phyloP scores from a whole-genome alignment of 2,888 invertebrate species.

The Limulus polyphemus region DNA sequence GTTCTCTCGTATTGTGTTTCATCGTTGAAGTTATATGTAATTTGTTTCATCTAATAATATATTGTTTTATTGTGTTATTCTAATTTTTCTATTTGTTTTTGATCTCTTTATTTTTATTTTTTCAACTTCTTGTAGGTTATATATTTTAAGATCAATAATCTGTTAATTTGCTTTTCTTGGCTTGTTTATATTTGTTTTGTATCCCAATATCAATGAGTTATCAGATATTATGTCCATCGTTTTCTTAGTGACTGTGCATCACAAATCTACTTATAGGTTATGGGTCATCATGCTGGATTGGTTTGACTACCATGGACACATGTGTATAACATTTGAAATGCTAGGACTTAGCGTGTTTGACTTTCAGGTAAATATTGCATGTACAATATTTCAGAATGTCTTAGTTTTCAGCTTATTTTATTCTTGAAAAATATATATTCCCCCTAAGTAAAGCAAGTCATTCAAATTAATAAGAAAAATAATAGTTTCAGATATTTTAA shows the following conservation, averaged over 20 bases:
- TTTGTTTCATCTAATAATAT: too few relatives aligned
- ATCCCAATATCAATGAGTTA: too few relatives aligned
- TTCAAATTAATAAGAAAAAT: too few relatives aligned
- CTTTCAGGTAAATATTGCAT: conserved; percentile 64
- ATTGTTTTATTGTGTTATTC: too few relatives aligned
- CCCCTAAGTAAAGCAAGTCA: too few relatives aligned
- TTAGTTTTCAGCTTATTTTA: too few relatives aligned
- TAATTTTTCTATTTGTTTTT: background rate
- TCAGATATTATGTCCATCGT: background rate
- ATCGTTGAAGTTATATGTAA: too few relatives aligned
- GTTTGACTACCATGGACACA: conserved; percentile 96
- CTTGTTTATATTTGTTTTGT: background rate
- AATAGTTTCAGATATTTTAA: too few relatives aligned
- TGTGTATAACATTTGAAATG: conserved; percentile 97
- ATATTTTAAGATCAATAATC: background rate
- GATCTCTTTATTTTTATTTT: background rate
- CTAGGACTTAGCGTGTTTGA: conserved; percentile 94
- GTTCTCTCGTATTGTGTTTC: too few relatives aligned
- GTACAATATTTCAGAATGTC: too few relatives aligned
- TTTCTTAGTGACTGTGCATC: conserved; percentile 29
- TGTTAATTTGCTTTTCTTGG: conserved; percentile 1
- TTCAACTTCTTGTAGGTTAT: background rate
- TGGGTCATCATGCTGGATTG: conserved; percentile 95
- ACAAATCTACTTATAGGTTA: conserved; percentile 47
- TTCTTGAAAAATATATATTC: too few relatives aligned